Evolutionary conservation across 1,140 invertebrate species (phyloP).

Genomic region (Hermetia illucens): DNA sequence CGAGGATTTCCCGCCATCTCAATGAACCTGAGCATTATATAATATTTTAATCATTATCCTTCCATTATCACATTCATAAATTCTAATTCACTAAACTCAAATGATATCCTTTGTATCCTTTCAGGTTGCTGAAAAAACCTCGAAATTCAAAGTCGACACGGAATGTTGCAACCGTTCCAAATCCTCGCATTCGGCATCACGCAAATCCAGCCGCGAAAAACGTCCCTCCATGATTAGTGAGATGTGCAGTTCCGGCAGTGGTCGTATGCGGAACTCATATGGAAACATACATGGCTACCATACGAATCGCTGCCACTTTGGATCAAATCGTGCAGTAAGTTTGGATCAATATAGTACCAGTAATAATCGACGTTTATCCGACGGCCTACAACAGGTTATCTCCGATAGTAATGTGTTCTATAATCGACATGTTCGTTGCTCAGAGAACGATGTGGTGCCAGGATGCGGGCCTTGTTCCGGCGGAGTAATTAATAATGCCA

Average conservation of each 20-base stretch:
- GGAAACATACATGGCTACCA: conserved; percentile 30
- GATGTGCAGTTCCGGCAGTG: conserved; percentile 28
- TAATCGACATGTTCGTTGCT: conserved; percentile 20
- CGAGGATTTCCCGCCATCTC: no score
- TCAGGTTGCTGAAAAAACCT: conserved; percentile 48
- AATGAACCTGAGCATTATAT: no score
- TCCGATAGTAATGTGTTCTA: conserved; percentile 30
- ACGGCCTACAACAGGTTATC: conserved; percentile 27
- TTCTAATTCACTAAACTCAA: no score
- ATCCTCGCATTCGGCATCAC: conserved; percentile 22
- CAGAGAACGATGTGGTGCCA: conserved; percentile 11
- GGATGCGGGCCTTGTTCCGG: no score
- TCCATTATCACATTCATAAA: no score
- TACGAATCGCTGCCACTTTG: conserved; percentile 25
- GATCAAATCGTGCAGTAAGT: conserved; percentile 28
- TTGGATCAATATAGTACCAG: conserved; percentile 26
- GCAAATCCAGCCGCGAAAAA: conserved; percentile 28
- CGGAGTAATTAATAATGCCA: background rate
- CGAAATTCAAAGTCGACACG: conserved; percentile 60
- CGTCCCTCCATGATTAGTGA: conserved; percentile 30
- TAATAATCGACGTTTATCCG: conserved; percentile 26
- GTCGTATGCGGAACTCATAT: conserved; percentile 27
- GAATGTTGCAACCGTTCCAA: conserved; percentile 36
- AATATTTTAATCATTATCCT: no score
- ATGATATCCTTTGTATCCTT: conserved; percentile 3